Base-by-base conservation (phyloP, 2,888 invertebrate genomes). In the Heteropelma amictum region DNA sequence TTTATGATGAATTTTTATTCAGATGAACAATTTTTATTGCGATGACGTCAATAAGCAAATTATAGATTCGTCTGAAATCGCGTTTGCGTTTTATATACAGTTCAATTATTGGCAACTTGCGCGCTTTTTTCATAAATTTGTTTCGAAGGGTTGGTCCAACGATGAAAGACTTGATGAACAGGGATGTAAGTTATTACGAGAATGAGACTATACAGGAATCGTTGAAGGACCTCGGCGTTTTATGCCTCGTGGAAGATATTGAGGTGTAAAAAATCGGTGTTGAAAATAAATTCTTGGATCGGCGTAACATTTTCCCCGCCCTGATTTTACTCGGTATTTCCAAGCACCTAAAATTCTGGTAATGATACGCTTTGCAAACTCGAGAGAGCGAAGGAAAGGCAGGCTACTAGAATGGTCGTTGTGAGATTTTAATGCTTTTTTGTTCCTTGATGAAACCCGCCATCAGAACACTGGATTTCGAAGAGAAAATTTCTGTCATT, bases 401-500 rank as follows among this genome's bases (percentile, higher is more conserved):
- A 35, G 7, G 45, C n/a, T 54, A 45, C 65, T 12, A 54, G 45
- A 14, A 21, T 35, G 26, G 54, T 65, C 51, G 51, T 53, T 67
- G 51, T 64, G 21, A 21, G 19, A 49, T 23, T 28, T 7, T 19
- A 30, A 40, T 68, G 60, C 73, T 72, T 73, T 54, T 65, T 76
- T 73, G 65, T 76, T 69, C 65, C 40, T 58, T 45, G 45, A 26
- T 12, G 33, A 54, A 14, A 53, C 12, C 10, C 6, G 53, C 33
- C 12, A 38, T 8, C n/a, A 30, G 40, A 45, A 56, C 64, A 38
- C 23, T 6, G 38, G 23, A 56, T 54, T 49, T 38, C 45, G 26
- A 47, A 26, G 23, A 47, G 65, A 65, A 73, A 73, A 73, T 73
- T 76, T 40, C 64, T 45, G 26, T 54, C 69, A 70, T 73, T 73